Evolutionary conservation across 2,888 invertebrate species (phyloP), one percentile per base, ranked within the genome.

Genomic region (Gymnosoma rotundatum): DNA sequence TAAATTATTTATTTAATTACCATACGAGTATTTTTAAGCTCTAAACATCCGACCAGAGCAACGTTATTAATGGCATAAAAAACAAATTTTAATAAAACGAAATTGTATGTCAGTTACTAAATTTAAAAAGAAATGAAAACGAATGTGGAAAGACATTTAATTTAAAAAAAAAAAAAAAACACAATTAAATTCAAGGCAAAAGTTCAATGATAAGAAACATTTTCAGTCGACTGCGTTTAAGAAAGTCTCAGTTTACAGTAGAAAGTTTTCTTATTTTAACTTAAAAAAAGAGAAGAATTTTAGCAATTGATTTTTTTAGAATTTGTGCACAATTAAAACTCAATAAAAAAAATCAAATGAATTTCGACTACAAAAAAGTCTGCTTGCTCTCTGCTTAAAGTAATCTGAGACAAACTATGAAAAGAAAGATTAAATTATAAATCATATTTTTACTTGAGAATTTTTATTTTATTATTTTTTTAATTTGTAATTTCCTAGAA

Each of bases 1-100:
- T 81, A 81, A 81, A 81, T 75, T 75, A 16, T 61, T 20, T 4
- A 60, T 76, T 76, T 76, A 76, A 82, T 82, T 72, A n/a, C 25
- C 52, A n/a, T n/a, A n/a, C n/a, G n/a, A n/a, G 70, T 50, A 9
- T 70, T 52, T 75, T 38, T 12, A 42, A 70, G 54, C 56, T 63
- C 54, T 69, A 60, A 60, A 80, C 38, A 42, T 12, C 32, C 6
- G 54, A 25, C 8, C 58, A 16, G n/a, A 45, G 25, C 25, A 21
- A 32, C 48, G 56, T 64, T 76, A 52, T 58, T 52, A 64, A 36
- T 70, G 75, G 70, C 58, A 70, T 70, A 52, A 70, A 81, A 32
- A 70, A 70, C 56, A 75, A 58, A 75, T 64, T 69, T 63, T 45
- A 80, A 52, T 52, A 42, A 73, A 64, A 25, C 18, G 10, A 66